phyloP scores from a whole-genome alignment of 2,113 vertebrate genomes.

The Illadopsis cleaveri region DNA sequence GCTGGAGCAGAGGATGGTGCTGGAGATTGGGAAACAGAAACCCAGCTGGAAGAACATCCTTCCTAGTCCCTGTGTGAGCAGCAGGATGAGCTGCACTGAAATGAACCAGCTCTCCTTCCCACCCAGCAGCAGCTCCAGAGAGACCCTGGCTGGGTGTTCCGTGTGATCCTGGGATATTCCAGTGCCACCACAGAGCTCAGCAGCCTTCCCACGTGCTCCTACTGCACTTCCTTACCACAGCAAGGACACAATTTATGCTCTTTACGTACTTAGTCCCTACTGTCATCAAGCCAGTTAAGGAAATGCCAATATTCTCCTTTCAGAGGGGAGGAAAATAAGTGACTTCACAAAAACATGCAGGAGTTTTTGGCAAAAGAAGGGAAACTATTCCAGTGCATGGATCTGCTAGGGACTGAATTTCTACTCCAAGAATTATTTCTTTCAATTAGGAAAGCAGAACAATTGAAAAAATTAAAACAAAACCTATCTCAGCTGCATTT shows the following conservation, averaged over 20 bases:
- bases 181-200: background rate
- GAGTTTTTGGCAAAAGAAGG: background rate
- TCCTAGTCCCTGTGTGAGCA: background rate
- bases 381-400: background rate
- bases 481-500: background rate
- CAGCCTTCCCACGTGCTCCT: background rate
- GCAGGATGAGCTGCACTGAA: background rate
- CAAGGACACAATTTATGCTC: background rate
- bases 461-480: background rate
- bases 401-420: background rate
- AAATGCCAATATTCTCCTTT: background rate
- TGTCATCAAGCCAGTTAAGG: background rate
- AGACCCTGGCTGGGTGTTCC: background rate
- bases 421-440: background rate
- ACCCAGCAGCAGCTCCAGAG: background rate
- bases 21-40: background rate
- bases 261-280: background rate
- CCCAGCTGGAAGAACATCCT: background rate
- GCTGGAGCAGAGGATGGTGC: background rate
- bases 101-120: background rate
- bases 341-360: background rate
- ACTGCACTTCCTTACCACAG: background rate
- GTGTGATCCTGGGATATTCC: background rate
- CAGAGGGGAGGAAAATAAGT: background rate
- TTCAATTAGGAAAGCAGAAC: background rate